These are phyloP conservation scores for Cydia splendana DNA, from an alignment of 1,140 invertebrate species.

Conservation along the genomic window DNA sequence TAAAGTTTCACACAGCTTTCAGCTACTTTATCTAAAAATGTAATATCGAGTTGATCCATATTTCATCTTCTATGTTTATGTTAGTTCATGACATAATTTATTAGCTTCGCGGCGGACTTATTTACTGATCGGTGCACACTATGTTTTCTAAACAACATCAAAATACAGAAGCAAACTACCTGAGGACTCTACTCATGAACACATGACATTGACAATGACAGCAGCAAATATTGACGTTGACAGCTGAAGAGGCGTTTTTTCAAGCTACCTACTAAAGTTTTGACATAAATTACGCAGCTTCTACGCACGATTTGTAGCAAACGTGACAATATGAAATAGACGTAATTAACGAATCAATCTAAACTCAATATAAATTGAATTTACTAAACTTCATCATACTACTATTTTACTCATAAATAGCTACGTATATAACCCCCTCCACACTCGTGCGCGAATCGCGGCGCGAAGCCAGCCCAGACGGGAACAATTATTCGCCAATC, in stretches of 20 bases:
- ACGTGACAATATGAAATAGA: too few relatives aligned
- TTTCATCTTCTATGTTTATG: background rate
- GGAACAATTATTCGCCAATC: too few relatives aligned
- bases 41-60: constrained; percentile 43
- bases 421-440: too few relatives aligned
- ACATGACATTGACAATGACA: background rate
- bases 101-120: background rate
- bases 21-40: constrained; percentile 52
- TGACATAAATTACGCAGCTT: too few relatives aligned
- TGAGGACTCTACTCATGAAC: background rate
- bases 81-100: background rate
- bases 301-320: too few relatives aligned
- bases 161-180: background rate
- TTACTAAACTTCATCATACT: too few relatives aligned
- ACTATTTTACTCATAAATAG: too few relatives aligned
- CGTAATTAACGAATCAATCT: too few relatives aligned
- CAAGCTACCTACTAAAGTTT: background rate
- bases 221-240: background rate
- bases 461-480: too few relatives aligned
- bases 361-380: too few relatives aligned
- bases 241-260: constrained; percentile 6
- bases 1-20: constrained; percentile 57
- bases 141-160: background rate
- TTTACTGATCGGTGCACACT: background rate
- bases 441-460: too few relatives aligned